phyloP scores from a whole-genome alignment of 1,140 invertebrate genomes.

The Drosophila lacteicornis region DNA sequence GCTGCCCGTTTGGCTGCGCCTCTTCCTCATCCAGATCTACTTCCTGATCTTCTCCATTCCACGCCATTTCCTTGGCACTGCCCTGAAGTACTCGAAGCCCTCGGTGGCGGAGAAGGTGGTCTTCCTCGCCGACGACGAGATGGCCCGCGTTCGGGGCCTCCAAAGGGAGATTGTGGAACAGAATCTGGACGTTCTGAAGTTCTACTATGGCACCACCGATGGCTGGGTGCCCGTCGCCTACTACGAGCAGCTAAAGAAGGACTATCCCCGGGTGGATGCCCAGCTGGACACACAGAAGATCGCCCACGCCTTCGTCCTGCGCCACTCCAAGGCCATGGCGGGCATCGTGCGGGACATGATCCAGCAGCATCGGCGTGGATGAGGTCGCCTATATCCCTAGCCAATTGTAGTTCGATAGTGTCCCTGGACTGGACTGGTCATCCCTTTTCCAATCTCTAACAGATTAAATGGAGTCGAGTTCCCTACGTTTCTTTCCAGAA shows the following conservation, averaged over 20 bases:
- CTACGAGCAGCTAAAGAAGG: conserved; percentile 87
- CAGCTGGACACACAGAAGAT: conserved; percentile 88
- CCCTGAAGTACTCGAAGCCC: conserved; percentile 86
- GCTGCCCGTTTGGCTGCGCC: conserved; percentile 87
- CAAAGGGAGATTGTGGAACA: conserved; percentile 86
- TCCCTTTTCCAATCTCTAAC: neutral
- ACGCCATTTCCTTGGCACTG: conserved; percentile 80
- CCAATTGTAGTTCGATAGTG: neutral
- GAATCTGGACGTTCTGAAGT: conserved; percentile 87
- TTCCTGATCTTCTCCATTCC: conserved; percentile 86
- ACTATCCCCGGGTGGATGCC: conserved; percentile 88
- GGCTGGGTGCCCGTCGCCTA: conserved; percentile 90
- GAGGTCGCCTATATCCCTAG: neutral
- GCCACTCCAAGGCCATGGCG: conserved; percentile 88
- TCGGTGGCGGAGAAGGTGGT: conserved; percentile 86
- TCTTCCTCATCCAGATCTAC: conserved; percentile 86
- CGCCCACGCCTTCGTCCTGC: conserved; percentile 92
- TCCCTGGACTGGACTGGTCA: conserved; percentile 2
- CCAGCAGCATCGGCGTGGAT: conserved; percentile 64
- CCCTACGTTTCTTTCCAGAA: neutral
- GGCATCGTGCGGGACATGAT: conserved; percentile 87
- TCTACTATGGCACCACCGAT: conserved; percentile 92
- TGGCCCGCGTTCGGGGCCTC: conserved; percentile 87
- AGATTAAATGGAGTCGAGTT: neutral
- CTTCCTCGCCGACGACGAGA: conserved; percentile 88